Evolutionary conservation across 2,888 invertebrate genomes (phyloP).

Genomic region (Suillia variegata): DNA sequence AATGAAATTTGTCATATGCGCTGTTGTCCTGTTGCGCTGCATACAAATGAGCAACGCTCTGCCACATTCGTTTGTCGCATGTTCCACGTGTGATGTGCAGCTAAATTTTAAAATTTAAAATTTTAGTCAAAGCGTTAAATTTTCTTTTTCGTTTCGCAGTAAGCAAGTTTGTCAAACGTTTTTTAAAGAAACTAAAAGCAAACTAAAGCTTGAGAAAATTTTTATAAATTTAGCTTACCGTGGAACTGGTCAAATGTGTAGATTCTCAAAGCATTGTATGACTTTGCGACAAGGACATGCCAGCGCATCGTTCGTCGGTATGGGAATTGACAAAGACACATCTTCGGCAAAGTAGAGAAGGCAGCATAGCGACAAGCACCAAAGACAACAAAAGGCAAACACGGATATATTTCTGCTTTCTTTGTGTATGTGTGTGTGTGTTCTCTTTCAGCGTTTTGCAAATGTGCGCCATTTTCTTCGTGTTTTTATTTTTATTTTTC

Average conservation of each 20-base stretch:
- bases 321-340: not conserved
- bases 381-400: not conserved
- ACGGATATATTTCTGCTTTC: not conserved
- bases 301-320: not conserved
- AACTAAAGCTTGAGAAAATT: too few species aligned
- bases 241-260: too few species aligned
- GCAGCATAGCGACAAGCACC: too few species aligned
- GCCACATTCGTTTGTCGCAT: not conserved
- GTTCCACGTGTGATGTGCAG: not conserved
- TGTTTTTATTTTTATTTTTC: too few species aligned
- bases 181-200: too few species aligned
- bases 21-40: slow-evolving; percentile 15
- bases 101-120: too few species aligned
- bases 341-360: not conserved
- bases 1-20: slow-evolving; percentile 25
- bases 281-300: slow-evolving; percentile 15
- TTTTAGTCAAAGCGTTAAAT: too few species aligned
- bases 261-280: too few species aligned
- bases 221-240: too few species aligned
- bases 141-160: too few species aligned
- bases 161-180: too few species aligned
- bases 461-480: not conserved
- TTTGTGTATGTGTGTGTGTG: not conserved
- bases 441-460: not conserved
- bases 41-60: slow-evolving; percentile 23